These are phyloP conservation scores for Nudaria mundana DNA, from an alignment of 2,888 invertebrate species.

Conservation along the genomic window DNA sequence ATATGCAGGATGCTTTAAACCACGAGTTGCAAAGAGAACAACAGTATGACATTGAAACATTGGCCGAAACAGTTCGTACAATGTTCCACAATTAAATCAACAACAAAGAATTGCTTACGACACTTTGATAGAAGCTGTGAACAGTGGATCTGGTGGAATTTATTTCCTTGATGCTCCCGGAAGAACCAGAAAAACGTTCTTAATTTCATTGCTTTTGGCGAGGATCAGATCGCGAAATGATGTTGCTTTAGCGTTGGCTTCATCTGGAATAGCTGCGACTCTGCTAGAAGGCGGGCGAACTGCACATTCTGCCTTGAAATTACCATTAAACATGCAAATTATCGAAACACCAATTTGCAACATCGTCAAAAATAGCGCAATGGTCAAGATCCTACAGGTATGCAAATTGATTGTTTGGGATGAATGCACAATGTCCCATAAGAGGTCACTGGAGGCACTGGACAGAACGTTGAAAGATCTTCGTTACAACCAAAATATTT, in stretches of 20 bases:
- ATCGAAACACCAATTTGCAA: slow-evolving; percentile 30
- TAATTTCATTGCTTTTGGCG: slow-evolving; percentile 30
- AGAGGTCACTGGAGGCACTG: slow-evolving; percentile 20
- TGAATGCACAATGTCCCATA: slow-evolving; percentile 26
- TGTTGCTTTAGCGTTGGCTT: slow-evolving; percentile 32
- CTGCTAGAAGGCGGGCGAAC: slow-evolving; percentile 31
- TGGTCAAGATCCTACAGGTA: slow-evolving; percentile 17
- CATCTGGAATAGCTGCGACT: slow-evolving; percentile 34
- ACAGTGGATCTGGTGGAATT: slow-evolving; percentile 28
- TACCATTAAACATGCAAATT: slow-evolving; percentile 33
- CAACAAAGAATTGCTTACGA: slow-evolving; percentile 33
- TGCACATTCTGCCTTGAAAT: slow-evolving; percentile 37
- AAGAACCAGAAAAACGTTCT: slow-evolving; percentile 28
- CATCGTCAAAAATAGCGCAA: slow-evolving; percentile 14
- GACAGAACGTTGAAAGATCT: slow-evolving; percentile 29
- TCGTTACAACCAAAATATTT: slow-evolving; percentile 24
- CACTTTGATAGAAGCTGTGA: slow-evolving; percentile 21
- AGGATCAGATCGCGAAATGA: slow-evolving; percentile 27
- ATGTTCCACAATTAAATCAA: slow-evolving; percentile 30
- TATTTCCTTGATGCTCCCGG: slow-evolving; percentile 29
- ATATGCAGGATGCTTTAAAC: slow-evolving; percentile 24
- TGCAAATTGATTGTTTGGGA: slow-evolving; percentile 28
- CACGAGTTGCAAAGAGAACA: slow-evolving; percentile 25
- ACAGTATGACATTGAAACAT: slow-evolving; percentile 25
- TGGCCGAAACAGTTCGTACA: slow-evolving; percentile 28